Evolutionary conservation across 2,113 vertebrate species (phyloP), one percentile per base, ranked within the genome.

Genomic region (Mesembrinibis cayennensis): DNA sequence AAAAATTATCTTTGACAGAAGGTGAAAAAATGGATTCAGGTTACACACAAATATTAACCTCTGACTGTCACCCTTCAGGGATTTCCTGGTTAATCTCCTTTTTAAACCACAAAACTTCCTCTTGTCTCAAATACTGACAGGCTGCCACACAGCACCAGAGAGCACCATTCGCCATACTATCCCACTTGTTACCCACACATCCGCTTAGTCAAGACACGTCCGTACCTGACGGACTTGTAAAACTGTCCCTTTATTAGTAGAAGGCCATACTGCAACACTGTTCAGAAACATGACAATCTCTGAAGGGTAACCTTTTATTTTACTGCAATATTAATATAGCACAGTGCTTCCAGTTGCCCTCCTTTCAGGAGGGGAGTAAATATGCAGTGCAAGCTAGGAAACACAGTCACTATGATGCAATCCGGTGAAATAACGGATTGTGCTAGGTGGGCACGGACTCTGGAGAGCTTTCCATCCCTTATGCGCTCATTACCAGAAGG

Each of bases 391-490:
- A 26, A 73, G 18, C 50, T 18, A 5, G 50, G 55, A 87, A 90
- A 55, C 1, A 1, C 77, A 92, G 70, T 63, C 44, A 23, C 73
- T 53, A 2, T 56, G 92, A 96, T 78, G 79, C 42, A 86, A 66
- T 27, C 63, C 78, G 63, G 70, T 38, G 77, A 92, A 97, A 58
- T 25, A 62, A 32, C 17, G 20, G 74, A 44, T 59, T 65, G 47
- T 56, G 38, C 65, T 49, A 50, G 71, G 79, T 76, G 40, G 44
- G 45, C 42, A 59, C 1, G 2, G 76, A 23, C 67, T 58, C 76
- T 69, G 58, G 92, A 93, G 87, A 94, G 45, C 65, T 69, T 38
- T 72, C 63, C 32, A 82, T 93, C 89, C 94, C 96, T 89, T 19
- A 52, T 4, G 3, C 0, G 4, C 95, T 97, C 91, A 69, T 97